Evolutionary conservation across 2,888 invertebrate genomes (phyloP).

Genomic region (Norana najaformis): DNA sequence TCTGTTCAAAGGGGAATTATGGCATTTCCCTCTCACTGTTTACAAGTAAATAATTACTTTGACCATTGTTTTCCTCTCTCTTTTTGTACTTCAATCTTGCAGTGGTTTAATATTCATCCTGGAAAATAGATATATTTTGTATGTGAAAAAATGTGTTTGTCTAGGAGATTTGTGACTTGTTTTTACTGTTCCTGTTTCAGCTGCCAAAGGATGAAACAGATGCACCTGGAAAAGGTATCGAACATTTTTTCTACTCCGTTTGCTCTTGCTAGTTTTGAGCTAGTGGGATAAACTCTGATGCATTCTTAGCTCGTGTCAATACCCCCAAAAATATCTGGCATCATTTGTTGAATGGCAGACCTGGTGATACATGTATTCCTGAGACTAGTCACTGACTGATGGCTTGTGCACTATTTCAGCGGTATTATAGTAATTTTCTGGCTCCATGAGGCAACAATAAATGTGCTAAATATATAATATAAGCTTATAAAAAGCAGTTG

Average conservation of each 20-base stretch:
- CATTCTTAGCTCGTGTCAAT: not conserved
- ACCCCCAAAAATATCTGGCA: not conserved
- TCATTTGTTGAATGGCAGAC: not conserved
- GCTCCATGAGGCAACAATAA: not conserved
- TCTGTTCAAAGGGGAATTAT: too few species aligned
- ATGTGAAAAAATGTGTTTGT: not conserved
- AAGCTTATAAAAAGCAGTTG: not conserved
- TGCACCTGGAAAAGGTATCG: not conserved
- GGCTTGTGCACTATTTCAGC: not conserved
- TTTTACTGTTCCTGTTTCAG: not conserved
- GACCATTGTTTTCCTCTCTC: not conserved
- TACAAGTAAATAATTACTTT: not conserved
- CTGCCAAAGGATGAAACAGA: not conserved
- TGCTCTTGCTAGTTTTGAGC: too few species aligned
- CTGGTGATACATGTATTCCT: not conserved
- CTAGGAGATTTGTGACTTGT: not conserved
- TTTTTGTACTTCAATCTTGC: not conserved
- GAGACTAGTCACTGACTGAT: not conserved
- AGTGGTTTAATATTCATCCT: not conserved
- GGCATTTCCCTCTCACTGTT: too few species aligned
- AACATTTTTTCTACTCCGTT: too few species aligned
- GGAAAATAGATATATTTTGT: too few species aligned
- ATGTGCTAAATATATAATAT: not conserved
- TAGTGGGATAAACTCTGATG: too few species aligned
- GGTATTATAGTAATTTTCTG: not conserved